Conservation (phyloP, 2,797 vertebrate species). For the Apodemus agrarius region DNA sequence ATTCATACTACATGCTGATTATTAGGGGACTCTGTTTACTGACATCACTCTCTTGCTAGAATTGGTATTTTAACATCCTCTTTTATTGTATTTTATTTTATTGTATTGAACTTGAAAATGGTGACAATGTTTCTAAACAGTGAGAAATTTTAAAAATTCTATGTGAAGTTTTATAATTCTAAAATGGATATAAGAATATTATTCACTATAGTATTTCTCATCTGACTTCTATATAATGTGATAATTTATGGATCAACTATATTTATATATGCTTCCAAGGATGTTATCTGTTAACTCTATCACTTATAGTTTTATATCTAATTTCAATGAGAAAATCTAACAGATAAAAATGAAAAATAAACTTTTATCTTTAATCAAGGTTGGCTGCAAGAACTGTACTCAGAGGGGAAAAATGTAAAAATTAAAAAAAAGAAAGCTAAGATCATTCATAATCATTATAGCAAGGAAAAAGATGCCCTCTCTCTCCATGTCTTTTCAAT, state of each 20-base stretch:
- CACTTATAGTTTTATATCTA: not conserved
- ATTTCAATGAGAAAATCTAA: not conserved
- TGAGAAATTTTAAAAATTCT: not conserved
- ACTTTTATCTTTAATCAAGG: not conserved
- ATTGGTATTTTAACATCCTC: not conserved
- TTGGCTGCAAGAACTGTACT: not conserved
- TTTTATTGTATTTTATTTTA: not conserved
- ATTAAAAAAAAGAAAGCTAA: not conserved
- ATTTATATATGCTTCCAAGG: slow-evolving; percentile 9
- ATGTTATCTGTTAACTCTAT: not conserved
- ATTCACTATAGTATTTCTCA: not conserved
- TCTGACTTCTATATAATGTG: not conserved
- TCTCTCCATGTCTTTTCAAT: no score
- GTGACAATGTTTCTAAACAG: not conserved
- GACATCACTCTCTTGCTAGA: not conserved
- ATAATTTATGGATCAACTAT: not conserved
- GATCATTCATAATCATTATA: not conserved
- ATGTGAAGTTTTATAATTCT: slow-evolving; percentile 7
- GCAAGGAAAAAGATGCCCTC: not conserved
- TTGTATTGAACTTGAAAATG: not conserved
- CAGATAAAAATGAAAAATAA: not conserved
- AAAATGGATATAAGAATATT: not conserved
- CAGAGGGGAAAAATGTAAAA: not conserved
- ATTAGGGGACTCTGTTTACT: not conserved
- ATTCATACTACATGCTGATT: not conserved